Evolutionary conservation across 2,113 vertebrate genomes (phyloP), one percentile per base, ranked within the genome.

Genomic region (Eubucco bourcierii): DNA sequence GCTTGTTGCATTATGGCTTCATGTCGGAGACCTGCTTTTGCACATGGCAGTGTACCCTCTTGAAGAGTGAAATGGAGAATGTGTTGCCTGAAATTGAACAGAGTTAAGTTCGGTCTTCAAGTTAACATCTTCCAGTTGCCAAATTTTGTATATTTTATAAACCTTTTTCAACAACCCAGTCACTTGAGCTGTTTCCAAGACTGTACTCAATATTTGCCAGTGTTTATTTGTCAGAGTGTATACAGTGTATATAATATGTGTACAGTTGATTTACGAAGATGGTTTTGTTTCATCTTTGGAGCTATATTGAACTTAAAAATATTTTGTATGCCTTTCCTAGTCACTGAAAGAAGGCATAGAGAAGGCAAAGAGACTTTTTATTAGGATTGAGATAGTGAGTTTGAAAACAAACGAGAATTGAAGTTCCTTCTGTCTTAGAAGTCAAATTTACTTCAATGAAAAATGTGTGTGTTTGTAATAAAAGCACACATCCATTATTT

Each of bases 221-320:
- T 95, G 91, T 94, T 95, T 94, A 88, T 90, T 94, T 90, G 73
- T 68, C 65, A 84, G 46, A 21, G 27, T 88, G 63, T 88, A 85
- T 81, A 92, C 93, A 96, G 19, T 78, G 47, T 33, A 11, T 90
- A 60, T 71, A 90, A 71, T 85, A 72, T 67, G 56, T 64, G 50
- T 91, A 74, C 64, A 85, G 58, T 90, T 88, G 70, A 86, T 55
- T 74, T 78, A 61, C 58, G 76, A 72, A 75, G 21, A 91, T 75
- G 65, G 10, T 88, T 94, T 68, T 89, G 31, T 81, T 94, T 88
- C 34, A 50, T 39, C 34, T 80, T 94, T 81, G 61, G 52, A 72
- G 29, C 60, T 37, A 25, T 65, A 47, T 13, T 52, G 50, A 52
- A 52, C 50, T 25, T 13, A 52, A 50, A 24, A 87, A 27, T 77